phyloP scores from a whole-genome alignment of 2,888 invertebrate genomes.

The Buathra laborator region DNA sequence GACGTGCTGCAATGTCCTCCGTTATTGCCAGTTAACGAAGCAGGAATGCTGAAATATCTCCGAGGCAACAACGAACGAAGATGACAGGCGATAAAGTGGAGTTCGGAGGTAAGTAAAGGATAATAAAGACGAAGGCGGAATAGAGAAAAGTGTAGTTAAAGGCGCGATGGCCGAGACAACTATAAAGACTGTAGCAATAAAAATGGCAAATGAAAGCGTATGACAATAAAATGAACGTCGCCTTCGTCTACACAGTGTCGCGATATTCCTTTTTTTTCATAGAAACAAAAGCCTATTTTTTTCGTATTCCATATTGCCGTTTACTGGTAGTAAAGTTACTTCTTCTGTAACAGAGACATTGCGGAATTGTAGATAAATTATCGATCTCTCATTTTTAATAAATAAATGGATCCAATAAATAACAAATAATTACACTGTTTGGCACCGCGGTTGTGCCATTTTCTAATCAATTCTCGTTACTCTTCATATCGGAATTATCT shows the following conservation, averaged over 20 bases:
- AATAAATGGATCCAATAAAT: background rate
- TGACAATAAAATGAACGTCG: conserved; percentile 47
- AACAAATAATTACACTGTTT: background rate
- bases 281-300: background rate
- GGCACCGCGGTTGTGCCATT: too few relatives aligned
- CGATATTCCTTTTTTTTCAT: background rate
- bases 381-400: background rate
- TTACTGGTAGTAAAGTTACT: background rate
- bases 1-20: background rate
- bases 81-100: conserved; percentile 50
- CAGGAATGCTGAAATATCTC: conserved; percentile 30
- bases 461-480: too few relatives aligned
- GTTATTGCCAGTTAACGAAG: background rate
- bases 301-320: background rate
- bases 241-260: conserved; percentile 23
- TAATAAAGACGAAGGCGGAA: conserved; percentile 19
- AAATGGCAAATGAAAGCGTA: conserved; percentile 54
- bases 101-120: conserved; percentile 18
- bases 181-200: conserved; percentile 47
- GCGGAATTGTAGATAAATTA: background rate
- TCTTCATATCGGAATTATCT: background rate
- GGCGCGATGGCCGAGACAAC: conserved; percentile 36
- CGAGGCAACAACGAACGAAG: conserved; percentile 9
- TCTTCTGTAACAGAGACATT: background rate
- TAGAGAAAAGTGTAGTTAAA: conserved; percentile 31